These are phyloP conservation scores for Dioctria rufipes DNA, from an alignment of 2,888 invertebrate genomes.

Conservation along the genomic window DNA sequence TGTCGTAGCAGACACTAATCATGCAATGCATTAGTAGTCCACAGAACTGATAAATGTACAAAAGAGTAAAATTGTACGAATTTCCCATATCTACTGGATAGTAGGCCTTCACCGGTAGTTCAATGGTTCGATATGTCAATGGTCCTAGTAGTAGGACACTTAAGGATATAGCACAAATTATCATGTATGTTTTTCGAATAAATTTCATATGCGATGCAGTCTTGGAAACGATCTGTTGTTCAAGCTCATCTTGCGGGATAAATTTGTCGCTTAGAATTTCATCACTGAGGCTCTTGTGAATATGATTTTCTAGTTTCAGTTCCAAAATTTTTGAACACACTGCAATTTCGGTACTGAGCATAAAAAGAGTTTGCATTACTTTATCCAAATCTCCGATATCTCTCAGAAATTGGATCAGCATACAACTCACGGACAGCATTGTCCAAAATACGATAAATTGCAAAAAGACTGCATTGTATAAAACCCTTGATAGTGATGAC, in stretches of 20 bases:
- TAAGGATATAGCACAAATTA: neutral
- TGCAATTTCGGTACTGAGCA: slow-evolving; percentile 34
- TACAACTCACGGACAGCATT: slow-evolving; percentile 3
- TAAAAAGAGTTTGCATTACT: neutral
- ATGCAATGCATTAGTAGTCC: slow-evolving; percentile 19
- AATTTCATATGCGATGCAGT: neutral
- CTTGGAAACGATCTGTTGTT: neutral
- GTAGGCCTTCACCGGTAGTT: slow-evolving; percentile 7
- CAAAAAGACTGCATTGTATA: neutral
- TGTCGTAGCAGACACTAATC: slow-evolving; percentile 6
- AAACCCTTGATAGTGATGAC: neutral
- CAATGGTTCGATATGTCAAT: neutral
- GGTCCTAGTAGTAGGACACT: neutral
- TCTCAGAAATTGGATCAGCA: neutral
- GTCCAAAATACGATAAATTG: slow-evolving; percentile 27
- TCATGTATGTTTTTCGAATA: neutral
- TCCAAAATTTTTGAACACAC: slow-evolving; percentile 21
- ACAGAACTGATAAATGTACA: slow-evolving; percentile 14
- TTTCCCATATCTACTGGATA: slow-evolving; percentile 15
- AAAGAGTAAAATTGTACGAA: neutral
- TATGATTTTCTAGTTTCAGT: slow-evolving; percentile 6
- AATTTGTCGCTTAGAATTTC: neutral
- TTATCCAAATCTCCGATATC: neutral
- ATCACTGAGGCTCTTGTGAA: neutral
- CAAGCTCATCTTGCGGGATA: neutral